A percentile compares a stretch with the other conserved stretches of the same genome.
Conservation (phyloP, 2,888 invertebrate species). For the Tillus elongatus region DNA sequence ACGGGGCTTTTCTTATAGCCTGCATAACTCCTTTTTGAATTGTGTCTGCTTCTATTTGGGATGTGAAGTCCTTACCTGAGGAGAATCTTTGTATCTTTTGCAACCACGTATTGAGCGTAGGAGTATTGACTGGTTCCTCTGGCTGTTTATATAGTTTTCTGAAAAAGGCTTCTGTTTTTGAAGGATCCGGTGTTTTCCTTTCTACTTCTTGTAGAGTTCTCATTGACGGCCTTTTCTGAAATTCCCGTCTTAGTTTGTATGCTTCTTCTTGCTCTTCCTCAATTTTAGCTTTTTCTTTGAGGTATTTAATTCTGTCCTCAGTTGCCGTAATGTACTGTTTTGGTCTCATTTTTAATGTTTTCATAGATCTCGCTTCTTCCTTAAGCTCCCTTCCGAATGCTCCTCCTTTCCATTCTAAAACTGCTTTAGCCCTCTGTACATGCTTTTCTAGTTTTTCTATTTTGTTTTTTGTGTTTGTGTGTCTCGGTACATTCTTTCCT, state of each 20-base stretch:
- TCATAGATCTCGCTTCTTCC: neutral
- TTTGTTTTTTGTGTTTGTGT: conserved; percentile 5
- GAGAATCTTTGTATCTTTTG: conserved; percentile 10
- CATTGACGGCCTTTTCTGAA: neutral
- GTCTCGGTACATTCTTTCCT: conserved; percentile 2
- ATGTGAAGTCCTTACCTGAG: neutral
- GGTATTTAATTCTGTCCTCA: neutral
- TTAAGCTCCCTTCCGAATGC: neutral
- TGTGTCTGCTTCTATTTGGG: conserved; percentile 10
- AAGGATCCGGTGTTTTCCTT: conserved; percentile 7
- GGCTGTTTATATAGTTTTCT: conserved; percentile 9
- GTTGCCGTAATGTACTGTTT: neutral
- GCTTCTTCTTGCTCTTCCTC: neutral
- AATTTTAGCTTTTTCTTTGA: neutral
- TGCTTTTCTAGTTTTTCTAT: conserved; percentile 7
- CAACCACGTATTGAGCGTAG: conserved; percentile 13
- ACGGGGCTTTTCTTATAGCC: neutral
- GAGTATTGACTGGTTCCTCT: conserved; percentile 8
- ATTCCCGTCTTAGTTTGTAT: neutral
- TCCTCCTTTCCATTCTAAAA: conserved; percentile 7
- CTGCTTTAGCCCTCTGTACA: conserved; percentile 5
- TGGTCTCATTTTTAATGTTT: neutral
- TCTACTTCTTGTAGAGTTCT: too few relatives aligned
- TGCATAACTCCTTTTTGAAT: conserved; percentile 2
- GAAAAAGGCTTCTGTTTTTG: conserved; percentile 8